Conservation (phyloP, 1,140 invertebrate species). For the Zaprionus ornatus region DNA sequence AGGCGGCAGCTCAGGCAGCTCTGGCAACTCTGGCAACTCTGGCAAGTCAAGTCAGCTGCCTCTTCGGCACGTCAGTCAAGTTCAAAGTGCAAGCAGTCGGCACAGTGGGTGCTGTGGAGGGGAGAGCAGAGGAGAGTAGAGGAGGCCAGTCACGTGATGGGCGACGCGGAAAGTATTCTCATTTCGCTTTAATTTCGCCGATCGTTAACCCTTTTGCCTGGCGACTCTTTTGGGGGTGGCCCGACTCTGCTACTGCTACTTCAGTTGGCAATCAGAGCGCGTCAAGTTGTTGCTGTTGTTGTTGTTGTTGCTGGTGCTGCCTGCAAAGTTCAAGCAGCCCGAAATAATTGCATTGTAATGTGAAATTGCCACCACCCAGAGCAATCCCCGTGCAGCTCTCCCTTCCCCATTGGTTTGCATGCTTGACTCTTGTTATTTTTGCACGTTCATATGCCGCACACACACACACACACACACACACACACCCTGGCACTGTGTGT, state of each 20-base stretch:
- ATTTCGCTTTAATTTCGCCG: conserved; percentile 76
- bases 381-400: conserved; percentile 16
- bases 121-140: background rate
- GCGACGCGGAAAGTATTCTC: conserved; percentile 47
- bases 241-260: conserved; percentile 12
- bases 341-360: conserved; percentile 83
- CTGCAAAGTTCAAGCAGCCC: conserved; percentile 71
- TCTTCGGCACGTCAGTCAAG: conserved; percentile 77
- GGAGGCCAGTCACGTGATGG: conserved; percentile 44
- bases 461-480: background rate
- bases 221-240: conserved; percentile 25
- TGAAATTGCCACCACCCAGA: conserved; percentile 74
- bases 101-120: conserved; percentile 38
- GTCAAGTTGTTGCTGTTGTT: conserved; percentile 52
- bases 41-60: conserved; percentile 52
- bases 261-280: conserved; percentile 70
- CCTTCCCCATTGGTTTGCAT: conserved; percentile 54
- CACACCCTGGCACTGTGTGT: conserved; percentile 32
- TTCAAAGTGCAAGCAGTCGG: conserved; percentile 65
- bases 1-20: conserved; percentile 45
- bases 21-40: conserved; percentile 17
- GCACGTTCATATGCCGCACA: conserved; percentile 65
- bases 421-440: conserved; percentile 75
- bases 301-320: conserved; percentile 39
- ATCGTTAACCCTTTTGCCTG: conserved; percentile 76